Base-by-base conservation (phyloP, 2,113 vertebrate species). In the Alligator mississippiensis region DNA sequence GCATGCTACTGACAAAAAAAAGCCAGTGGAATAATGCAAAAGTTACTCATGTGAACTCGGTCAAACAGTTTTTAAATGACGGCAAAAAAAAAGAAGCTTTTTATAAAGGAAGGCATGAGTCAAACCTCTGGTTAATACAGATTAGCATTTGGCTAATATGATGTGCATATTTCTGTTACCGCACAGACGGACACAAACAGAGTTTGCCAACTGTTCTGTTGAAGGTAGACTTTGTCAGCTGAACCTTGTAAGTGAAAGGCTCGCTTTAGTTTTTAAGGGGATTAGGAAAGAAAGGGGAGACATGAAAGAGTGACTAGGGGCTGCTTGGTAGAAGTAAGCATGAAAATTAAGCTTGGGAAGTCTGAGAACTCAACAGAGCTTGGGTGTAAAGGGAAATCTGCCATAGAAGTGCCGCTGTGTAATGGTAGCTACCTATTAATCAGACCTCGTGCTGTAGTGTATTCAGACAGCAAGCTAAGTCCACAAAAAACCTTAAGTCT, bases 81-180 rank as follows among this genome's bases (percentile, higher is more conserved):
- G 72, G 30, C 64, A 64, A 84, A 91, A 30, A 90, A 80, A 34
- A 3, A 47, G 47, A 74, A 5, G 54, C 9, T 93, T 92, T 76
- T 87, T 90, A 34, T n/a, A 82, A 57, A 87, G 34, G 79, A 93
- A 95, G 64, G 92, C 57, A 78, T 12, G 88, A 93, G 79, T 85
- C 47, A 79, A 1, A 3, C 19, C 90, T 95, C 91, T 96, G 88
- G 85, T 80, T 88, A 88, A 92, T 78, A 55, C 6, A 97, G 91
- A 94, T 95, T 94, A 96, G 60, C 81, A 62, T 88, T 62, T 54
- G 21, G 25, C 13, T 84, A 88, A 90, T 88, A 87, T 55, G 64
- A 77, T 64, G 14, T 80, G 12, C 55, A 27, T n/a, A n/a, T 80
- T 96, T 92, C 72, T 88, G 54, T 72, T 60, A 88, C 47, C 19